Conservation (phyloP, 1,140 invertebrate genomes). For the Heliconius eleuchia region DNA sequence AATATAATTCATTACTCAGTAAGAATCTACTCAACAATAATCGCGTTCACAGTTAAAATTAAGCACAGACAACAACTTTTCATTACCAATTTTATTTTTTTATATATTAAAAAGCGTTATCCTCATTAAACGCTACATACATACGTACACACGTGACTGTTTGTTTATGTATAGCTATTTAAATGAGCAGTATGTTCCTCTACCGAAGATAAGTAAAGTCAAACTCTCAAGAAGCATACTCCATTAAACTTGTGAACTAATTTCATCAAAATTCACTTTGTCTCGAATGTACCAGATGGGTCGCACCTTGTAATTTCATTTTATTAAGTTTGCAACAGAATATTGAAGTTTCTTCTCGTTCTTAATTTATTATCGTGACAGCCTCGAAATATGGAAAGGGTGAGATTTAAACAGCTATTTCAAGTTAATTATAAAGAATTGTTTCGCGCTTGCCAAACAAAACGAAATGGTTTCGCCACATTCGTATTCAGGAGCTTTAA, state of each 20-base stretch:
- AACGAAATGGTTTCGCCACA: constrained; percentile 9
- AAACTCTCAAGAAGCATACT: constrained; percentile 54
- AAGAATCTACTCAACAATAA: too few relatives aligned
- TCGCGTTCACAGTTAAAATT: too few relatives aligned
- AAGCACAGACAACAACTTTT: too few relatives aligned
- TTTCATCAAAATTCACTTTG: constrained; percentile 77
- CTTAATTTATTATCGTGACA: constrained; percentile 53
- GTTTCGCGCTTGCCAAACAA: constrained; percentile 8
- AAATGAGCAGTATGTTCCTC: constrained; percentile 36
- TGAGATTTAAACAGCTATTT: constrained; percentile 28
- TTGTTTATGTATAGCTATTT: constrained; percentile 32
- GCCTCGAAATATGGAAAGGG: constrained; percentile 25
- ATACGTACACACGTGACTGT: constrained; percentile 13
- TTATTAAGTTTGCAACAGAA: constrained; percentile 71
- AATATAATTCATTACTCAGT: too few relatives aligned
- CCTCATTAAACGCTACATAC: background rate
- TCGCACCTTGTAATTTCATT: constrained; percentile 72
- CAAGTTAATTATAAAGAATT: constrained; percentile 23
- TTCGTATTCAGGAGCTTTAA: background rate
- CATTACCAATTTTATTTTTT: background rate
- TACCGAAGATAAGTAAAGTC: constrained; percentile 44
- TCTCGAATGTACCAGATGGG: constrained; percentile 68
- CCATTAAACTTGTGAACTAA: constrained; percentile 74
- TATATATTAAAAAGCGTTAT: background rate
- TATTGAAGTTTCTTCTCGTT: constrained; percentile 67